Evolutionary conservation across 2,113 vertebrate species (phyloP), one percentile per base, ranked within the genome.

Genomic region (Dasypus novemcinctus): DNA sequence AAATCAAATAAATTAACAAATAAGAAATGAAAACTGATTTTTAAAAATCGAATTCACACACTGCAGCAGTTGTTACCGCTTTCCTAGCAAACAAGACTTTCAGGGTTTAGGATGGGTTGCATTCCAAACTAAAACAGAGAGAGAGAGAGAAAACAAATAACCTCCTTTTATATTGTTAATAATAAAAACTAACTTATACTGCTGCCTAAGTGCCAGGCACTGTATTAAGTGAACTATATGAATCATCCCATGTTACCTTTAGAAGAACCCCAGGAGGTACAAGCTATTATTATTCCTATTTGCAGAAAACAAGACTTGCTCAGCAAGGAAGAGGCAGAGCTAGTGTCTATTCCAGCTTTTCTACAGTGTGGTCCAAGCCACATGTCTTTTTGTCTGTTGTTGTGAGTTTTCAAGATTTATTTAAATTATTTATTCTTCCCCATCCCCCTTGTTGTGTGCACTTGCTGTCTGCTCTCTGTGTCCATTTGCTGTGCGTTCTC

Each of bases 1-100:
- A 86, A 78, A 80, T 74, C 43, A 76, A 91, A 83, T n/a, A 43
- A 13, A 64, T 52, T 31, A 78, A 29, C 57, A 91, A 86, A 64
- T 57, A 68, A 95, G 82, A 83, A 21, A 31, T 23, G 52, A 75
- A 88, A 93, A 91, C 0, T 6, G 20, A 63, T 91, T 64, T 68
- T 43, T 18, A 89, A 93, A 90, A 68, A 29, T 46, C 25, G 2
- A 91, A 75, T 49, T 95, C 33, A 66, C 29, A 11, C 25, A 12
- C 43, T 27, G 5, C 23, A 76, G 64, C 33, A 31, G 18, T 27
- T 15, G 9, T 41, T 41, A 15, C 7, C 3, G 63, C 46, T 96
- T 91, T 91, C 54, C 38, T 57, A 71, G 52, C 59, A 78, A 84
- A 88, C 66, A 46, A 83, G 11, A 49, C 13, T 79, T 76, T 43